Evolutionary conservation across 1,140 invertebrate species (phyloP).

Genomic region (Grapholita molesta): DNA sequence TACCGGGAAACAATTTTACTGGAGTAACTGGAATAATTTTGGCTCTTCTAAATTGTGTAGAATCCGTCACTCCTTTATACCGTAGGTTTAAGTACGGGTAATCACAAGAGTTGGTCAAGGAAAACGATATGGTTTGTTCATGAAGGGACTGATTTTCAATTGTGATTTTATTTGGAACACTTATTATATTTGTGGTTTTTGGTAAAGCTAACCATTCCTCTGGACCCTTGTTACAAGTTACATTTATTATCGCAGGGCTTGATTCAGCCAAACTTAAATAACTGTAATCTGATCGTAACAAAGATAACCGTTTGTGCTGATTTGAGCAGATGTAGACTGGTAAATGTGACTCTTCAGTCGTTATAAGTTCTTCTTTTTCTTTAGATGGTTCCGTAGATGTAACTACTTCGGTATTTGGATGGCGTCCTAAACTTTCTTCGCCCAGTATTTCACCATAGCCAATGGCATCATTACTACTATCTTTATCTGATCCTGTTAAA

Average conservation of each 20-base stretch:
- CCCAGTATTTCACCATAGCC: background rate
- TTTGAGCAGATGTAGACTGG: slow-evolving; percentile 44
- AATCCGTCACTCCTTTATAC: slow-evolving; percentile 43
- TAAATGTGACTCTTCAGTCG: slow-evolving; percentile 19
- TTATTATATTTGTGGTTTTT: slow-evolving; percentile 32
- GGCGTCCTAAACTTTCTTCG: slow-evolving; percentile 36
- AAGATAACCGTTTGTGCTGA: slow-evolving; percentile 45
- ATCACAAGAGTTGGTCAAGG: slow-evolving; percentile 43
- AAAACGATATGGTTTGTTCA: slow-evolving; percentile 46
- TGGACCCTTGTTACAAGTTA: background rate
- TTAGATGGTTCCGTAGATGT: slow-evolving; percentile 23
- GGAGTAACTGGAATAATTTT: slow-evolving; percentile 38
- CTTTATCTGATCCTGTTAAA: slow-evolving; percentile 7
- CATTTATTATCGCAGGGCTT: background rate
- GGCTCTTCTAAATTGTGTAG: slow-evolving; percentile 32
- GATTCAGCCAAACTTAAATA: slow-evolving; percentile 24
- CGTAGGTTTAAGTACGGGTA: slow-evolving; percentile 29
- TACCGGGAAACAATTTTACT: slow-evolving; percentile 47
- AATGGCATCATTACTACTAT: background rate
- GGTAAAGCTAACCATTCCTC: slow-evolving; percentile 28
- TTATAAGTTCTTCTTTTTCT: background rate
- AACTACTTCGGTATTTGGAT: slow-evolving; percentile 50
- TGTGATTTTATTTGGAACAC: slow-evolving; percentile 36
- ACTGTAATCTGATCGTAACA: slow-evolving; percentile 30
- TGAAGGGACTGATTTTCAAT: slow-evolving; percentile 29